Evolutionary conservation across 2,888 invertebrate species (phyloP), one percentile per base, ranked within the genome.

Genomic region (Cryptus armator): DNA sequence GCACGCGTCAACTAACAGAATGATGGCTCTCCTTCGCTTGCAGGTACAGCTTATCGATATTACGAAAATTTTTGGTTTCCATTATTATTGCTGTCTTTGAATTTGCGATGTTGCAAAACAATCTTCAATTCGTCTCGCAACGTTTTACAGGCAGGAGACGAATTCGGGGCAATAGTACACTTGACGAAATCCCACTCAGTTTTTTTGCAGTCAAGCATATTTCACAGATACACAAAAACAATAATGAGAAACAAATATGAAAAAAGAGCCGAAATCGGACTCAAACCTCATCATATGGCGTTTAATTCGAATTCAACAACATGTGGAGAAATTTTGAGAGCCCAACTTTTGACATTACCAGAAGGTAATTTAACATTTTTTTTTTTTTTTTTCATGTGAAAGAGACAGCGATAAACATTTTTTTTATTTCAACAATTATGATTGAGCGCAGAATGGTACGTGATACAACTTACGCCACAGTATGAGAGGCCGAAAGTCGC

Each of bases 111-210:
- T 37, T 37, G 2, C 37, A 9, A 9, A 7, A 37, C 37, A 7
- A 37, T 37, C 37, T 37, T 37, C 14, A 12, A 19, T n/a, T 43
- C 12, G 0, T 24, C 14, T 19, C 43, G 12, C n/a, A 37, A 46
- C 29, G 9, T 72, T 67, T 75, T 29, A 19, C 76, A 91, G 92
- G 83, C 74, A 32, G 87, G 86, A 0, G 89, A 91, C 56, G 92
- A 93, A 84, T 37, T 89, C 0, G 86, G 90, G 51, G 93, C 90
- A 3, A 89, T 92, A 44, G 89, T 87, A 85, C 87, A 91, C 81
- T 88, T 93, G 80, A 88, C 90, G 6, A 92, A 92, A 85, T 91
- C 93, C 0, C 93, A 93, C 75, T 90, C 92, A 0, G 88, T 90
- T 51, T 89, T 91, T 81, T 88, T 93, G 19, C 88, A 92, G 19